Conservation (phyloP, 1,140 invertebrate genomes). For the Platyura marginata region DNA sequence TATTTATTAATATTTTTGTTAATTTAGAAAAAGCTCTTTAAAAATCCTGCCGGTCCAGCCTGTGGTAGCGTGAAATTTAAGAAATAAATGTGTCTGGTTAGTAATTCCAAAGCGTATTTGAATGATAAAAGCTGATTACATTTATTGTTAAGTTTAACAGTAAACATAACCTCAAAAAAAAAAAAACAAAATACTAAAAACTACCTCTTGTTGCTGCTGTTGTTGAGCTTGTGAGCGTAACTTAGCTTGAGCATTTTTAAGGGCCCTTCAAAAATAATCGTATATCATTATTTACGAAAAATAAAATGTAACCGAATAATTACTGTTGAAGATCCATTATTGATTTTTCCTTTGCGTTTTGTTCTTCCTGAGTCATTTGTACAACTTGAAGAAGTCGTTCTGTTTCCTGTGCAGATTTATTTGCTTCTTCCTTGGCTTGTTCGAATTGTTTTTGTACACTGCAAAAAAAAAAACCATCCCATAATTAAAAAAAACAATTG, state of each 20-base stretch:
- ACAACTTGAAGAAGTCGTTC: conserved; percentile 79
- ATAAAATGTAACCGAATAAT: conserved; percentile 24
- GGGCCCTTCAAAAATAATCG: conserved; percentile 36
- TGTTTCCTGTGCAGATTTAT: conserved; percentile 65
- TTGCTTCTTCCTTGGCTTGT: conserved; percentile 58
- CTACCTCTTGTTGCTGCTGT: conserved; percentile 41
- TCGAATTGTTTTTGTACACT: conserved; percentile 35
- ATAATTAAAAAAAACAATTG: background rate
- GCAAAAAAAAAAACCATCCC: conserved; percentile 4
- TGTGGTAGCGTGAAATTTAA: conserved; percentile 16
- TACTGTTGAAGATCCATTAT: conserved; percentile 92
- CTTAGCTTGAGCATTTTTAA: conserved; percentile 75
- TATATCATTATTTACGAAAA: conserved; percentile 1
- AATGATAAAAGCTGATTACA: conserved; percentile 4
- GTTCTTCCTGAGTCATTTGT: conserved; percentile 90
- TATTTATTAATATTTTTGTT: background rate
- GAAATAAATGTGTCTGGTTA: conserved; percentile 4
- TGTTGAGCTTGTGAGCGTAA: conserved; percentile 59
- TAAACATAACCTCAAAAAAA: background rate
- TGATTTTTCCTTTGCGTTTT: conserved; percentile 84
- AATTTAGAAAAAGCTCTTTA: conserved; percentile 78
- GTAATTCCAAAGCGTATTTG: too few species aligned
- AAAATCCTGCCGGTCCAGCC: conserved; percentile 70
- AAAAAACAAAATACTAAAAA: conserved; percentile 9
- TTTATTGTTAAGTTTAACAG: conserved; percentile 3